Conservation (phyloP, 1,140 invertebrate genomes). For the Polypedilum vanderplanki region DNA sequence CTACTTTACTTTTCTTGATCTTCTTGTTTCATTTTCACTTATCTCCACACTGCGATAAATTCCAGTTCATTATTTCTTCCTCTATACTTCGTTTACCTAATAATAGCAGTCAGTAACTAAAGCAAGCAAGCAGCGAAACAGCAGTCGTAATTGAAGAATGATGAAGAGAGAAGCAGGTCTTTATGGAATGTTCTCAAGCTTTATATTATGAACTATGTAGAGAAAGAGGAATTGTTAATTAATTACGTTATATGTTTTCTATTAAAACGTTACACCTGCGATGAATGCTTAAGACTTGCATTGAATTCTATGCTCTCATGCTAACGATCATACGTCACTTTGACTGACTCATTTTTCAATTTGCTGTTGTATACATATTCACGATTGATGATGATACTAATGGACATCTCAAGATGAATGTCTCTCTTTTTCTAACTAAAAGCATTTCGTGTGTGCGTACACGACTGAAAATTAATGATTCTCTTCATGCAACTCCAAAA, state of each 20-base stretch:
- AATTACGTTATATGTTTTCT: background rate
- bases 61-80: background rate
- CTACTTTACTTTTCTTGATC: background rate
- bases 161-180: background rate
- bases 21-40: background rate
- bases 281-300: background rate
- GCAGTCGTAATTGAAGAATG: too few relatives aligned
- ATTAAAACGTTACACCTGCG: background rate
- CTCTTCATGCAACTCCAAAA: slow-evolving; percentile 3
- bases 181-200: background rate
- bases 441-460: too few relatives aligned
- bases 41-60: background rate
- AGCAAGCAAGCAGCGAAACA: too few relatives aligned
- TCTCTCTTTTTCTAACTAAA: background rate
- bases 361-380: background rate
- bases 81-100: background rate
- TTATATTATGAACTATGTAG: too few relatives aligned
- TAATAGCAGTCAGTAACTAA: too few relatives aligned
- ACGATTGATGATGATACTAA: background rate
- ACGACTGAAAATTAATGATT: slow-evolving; percentile 8
- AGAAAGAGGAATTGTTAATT: background rate
- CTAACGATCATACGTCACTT: background rate
- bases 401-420: background rate
- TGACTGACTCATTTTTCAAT: slow-evolving; percentile 7
- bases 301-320: background rate